These are phyloP conservation scores for Anodontia alba DNA, from an alignment of 2,888 invertebrate genomes.

Conservation along the genomic window DNA sequence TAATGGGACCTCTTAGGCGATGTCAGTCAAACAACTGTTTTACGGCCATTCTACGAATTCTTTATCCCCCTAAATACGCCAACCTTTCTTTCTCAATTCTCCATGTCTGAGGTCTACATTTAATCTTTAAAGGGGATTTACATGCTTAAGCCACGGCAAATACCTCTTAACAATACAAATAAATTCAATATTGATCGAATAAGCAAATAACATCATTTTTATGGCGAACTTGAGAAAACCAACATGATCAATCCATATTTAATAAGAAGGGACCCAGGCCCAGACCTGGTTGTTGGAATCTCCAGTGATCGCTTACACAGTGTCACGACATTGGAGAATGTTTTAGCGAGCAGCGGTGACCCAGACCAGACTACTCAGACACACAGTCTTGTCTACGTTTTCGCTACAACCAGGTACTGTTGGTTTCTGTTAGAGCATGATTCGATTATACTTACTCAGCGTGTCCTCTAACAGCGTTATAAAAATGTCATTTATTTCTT, in stretches of 20 bases:
- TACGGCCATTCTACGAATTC: not conserved
- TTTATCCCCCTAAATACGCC: not conserved
- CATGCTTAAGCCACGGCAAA: slow-evolving; percentile 1
- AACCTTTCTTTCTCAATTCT: not conserved
- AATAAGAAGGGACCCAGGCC: too few relatives aligned
- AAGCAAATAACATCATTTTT: not conserved
- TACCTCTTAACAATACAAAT: slow-evolving; percentile 7
- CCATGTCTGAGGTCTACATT: slow-evolving; percentile 13
- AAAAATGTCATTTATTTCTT: slow-evolving; percentile 1
- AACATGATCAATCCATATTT: too few relatives aligned
- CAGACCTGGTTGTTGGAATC: too few relatives aligned
- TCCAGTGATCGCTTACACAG: too few relatives aligned
- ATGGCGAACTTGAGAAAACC: too few relatives aligned
- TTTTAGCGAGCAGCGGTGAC: too few relatives aligned
- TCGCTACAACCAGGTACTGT: too few relatives aligned
- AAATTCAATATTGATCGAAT: slow-evolving; percentile 16
- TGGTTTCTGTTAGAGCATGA: not conserved
- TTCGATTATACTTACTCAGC: not conserved
- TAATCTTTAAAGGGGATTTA: slow-evolving; percentile 19
- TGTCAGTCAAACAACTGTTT: slow-evolving; percentile 7
- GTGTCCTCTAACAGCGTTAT: not conserved
- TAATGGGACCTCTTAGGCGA: not conserved
- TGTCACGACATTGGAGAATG: too few relatives aligned
- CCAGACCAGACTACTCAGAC: too few relatives aligned
- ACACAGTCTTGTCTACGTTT: too few relatives aligned